Percentiles rank a stretch among this genome's conserved stretches.
phyloP scores from a whole-genome alignment of 2,888 invertebrate species.

The Ditylenchus weischeri region DNA sequence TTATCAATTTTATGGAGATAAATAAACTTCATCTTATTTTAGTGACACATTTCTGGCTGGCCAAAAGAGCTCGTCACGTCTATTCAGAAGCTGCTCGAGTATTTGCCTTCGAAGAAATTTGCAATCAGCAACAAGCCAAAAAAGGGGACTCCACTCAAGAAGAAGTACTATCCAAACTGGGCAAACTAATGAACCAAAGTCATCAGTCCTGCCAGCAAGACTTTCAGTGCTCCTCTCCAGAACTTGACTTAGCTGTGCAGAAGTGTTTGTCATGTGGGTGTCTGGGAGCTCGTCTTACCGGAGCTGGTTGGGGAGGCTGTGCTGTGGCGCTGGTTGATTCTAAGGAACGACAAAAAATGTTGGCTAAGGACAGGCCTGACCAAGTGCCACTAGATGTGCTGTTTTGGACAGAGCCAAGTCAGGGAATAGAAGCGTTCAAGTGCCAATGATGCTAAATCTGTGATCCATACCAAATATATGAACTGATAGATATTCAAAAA shows the following conservation, averaged over 20 bases:
- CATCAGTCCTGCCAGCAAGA: slow-evolving; percentile 70
- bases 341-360: slow-evolving; percentile 20
- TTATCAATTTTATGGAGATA: too few species aligned
- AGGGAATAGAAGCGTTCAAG: slow-evolving; percentile 35
- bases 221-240: slow-evolving; percentile 43
- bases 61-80: slow-evolving; percentile 84
- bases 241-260: slow-evolving; percentile 33
- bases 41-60: slow-evolving; percentile 67
- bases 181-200: slow-evolving; percentile 78
- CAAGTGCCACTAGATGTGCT: slow-evolving; percentile 32
- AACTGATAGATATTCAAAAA: too few species aligned
- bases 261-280: slow-evolving; percentile 53
- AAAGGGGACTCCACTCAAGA: not conserved
- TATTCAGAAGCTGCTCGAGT: slow-evolving; percentile 79
- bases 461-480: too few species aligned
- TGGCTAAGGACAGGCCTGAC: slow-evolving; percentile 20
- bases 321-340: slow-evolving; percentile 74
- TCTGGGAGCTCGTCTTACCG: slow-evolving; percentile 86
- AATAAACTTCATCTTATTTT: slow-evolving; percentile 24
- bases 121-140: slow-evolving; percentile 58
- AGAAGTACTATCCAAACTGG: slow-evolving; percentile 23
- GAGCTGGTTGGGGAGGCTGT: slow-evolving; percentile 98
- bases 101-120: slow-evolving; percentile 71
- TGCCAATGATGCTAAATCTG: not conserved
- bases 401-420: slow-evolving; percentile 41